Percentiles rank a stretch among this genome's conserved stretches.
These are phyloP conservation scores for Linepithema humile DNA, from an alignment of 1,140 invertebrate genomes.

Conservation along the genomic window DNA sequence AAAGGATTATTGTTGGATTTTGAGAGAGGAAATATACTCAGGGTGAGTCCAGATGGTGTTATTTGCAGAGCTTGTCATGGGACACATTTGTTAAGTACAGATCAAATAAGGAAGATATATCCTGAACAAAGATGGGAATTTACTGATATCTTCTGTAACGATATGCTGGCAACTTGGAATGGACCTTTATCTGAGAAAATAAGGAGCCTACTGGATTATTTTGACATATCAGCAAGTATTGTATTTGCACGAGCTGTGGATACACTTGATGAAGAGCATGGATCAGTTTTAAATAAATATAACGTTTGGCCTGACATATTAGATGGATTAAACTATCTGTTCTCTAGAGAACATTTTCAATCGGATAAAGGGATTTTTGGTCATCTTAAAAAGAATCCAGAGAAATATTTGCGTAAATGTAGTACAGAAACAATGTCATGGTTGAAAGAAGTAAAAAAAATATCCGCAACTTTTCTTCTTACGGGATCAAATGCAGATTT, in stretches of 20 bases:
- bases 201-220: slow-evolving; percentile 90
- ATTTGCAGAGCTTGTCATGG: slow-evolving; percentile 90
- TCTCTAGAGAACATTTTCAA: slow-evolving; percentile 86
- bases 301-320: slow-evolving; percentile 89
- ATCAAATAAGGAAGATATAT: slow-evolving; percentile 88
- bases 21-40: slow-evolving; percentile 89
- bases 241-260: slow-evolving; percentile 91
- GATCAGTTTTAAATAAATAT: slow-evolving; percentile 82
- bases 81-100: slow-evolving; percentile 85
- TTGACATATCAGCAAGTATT: slow-evolving; percentile 89
- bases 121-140: slow-evolving; percentile 86
- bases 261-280: slow-evolving; percentile 86
- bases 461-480: slow-evolving; percentile 89
- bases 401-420: slow-evolving; percentile 87
- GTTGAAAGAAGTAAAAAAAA: slow-evolving; percentile 86
- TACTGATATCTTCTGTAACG: slow-evolving; percentile 84
- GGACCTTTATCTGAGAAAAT: slow-evolving; percentile 86
- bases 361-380: slow-evolving; percentile 86
- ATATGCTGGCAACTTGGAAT: slow-evolving; percentile 87
- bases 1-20: slow-evolving; percentile 92
- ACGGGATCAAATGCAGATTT: slow-evolving; percentile 92
- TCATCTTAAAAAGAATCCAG: slow-evolving; percentile 86
- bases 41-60: slow-evolving; percentile 86
- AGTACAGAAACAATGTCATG: slow-evolving; percentile 86
- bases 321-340: slow-evolving; percentile 87